Evolutionary conservation across 2,888 invertebrate genomes (phyloP).

Genomic region (Scaptodrosophila latifasciaeformis): DNA sequence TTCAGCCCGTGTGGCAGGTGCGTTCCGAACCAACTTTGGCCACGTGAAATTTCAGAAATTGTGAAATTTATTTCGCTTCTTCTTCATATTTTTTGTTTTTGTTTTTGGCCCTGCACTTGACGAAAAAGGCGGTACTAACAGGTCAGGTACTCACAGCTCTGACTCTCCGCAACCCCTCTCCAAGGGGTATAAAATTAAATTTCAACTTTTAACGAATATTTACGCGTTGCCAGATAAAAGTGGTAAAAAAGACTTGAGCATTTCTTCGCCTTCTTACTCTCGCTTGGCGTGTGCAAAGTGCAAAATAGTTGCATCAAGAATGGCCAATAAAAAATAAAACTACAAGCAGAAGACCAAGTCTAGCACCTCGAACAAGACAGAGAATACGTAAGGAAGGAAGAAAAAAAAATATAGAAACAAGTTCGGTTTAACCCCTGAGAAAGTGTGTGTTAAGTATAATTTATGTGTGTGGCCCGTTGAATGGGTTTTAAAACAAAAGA

Average conservation of each 20-base stretch:
- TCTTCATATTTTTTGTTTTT: constrained; percentile 54
- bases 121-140: constrained; percentile 7
- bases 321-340: constrained; percentile 24
- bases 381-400: constrained; percentile 11
- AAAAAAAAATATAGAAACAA: background rate
- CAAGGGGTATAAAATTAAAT: constrained; percentile 60
- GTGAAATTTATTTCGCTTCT: constrained; percentile 58
- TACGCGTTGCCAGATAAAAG: constrained; percentile 66
- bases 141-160: too few species aligned
- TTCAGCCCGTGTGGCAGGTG: constrained; percentile 48
- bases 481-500: too few species aligned
- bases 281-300: constrained; percentile 42
- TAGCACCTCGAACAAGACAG: background rate
- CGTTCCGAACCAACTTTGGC: constrained; percentile 21
- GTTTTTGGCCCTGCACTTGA: constrained; percentile 24
- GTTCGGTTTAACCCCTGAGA: constrained; percentile 24
- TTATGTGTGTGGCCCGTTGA: constrained; percentile 34
- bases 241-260: constrained; percentile 60
- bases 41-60: too few species aligned
- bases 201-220: constrained; percentile 68
- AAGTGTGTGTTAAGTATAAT: constrained; percentile 60
- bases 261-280: too few species aligned
- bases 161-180: background rate
- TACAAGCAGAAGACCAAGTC: too few species aligned
- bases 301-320: constrained; percentile 40